Evolutionary conservation across 1,140 invertebrate genomes (phyloP).

Genomic region (Cotesia typhae): DNA sequence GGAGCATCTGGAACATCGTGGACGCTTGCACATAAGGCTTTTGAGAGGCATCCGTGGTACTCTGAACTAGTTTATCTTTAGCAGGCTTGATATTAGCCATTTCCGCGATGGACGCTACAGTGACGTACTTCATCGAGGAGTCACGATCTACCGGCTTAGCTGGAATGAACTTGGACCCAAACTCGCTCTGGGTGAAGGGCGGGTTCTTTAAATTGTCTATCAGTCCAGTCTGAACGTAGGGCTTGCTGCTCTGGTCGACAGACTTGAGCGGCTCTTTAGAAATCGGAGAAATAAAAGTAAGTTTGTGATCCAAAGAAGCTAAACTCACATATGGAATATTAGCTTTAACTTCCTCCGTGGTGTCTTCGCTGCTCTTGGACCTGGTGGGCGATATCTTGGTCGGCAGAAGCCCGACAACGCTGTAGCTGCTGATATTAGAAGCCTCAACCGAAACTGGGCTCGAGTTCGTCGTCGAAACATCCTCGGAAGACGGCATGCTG

Average conservation of each 20-base stretch:
- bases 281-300: slow-evolving; percentile 23
- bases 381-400: slow-evolving; percentile 37
- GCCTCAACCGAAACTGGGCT: slow-evolving; percentile 53
- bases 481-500: slow-evolving; percentile 62
- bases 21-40: slow-evolving; percentile 48
- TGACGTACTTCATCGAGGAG: slow-evolving; percentile 50
- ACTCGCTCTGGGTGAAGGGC: slow-evolving; percentile 15
- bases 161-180: slow-evolving; percentile 28
- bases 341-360: slow-evolving; percentile 30
- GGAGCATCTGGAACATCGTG: slow-evolving; percentile 49
- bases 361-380: slow-evolving; percentile 45
- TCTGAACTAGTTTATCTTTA: slow-evolving; percentile 1
- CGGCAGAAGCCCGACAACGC: slow-evolving; percentile 49
- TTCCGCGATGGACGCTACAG: slow-evolving; percentile 50
- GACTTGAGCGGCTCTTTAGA: slow-evolving; percentile 34
- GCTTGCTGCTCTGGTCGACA: slow-evolving; percentile 42
- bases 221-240: slow-evolving; percentile 53
- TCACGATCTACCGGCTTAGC: slow-evolving; percentile 31
- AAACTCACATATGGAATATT: slow-evolving; percentile 52
- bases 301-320: slow-evolving; percentile 49
- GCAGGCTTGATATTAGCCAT: not conserved
- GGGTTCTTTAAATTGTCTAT: slow-evolving; percentile 46
- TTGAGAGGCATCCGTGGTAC: slow-evolving; percentile 7
- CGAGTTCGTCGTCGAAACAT: slow-evolving; percentile 52
- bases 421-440: slow-evolving; percentile 44